Conservation (phyloP, 2,797 vertebrate species). For the Orientallactaga sibirica region DNA sequence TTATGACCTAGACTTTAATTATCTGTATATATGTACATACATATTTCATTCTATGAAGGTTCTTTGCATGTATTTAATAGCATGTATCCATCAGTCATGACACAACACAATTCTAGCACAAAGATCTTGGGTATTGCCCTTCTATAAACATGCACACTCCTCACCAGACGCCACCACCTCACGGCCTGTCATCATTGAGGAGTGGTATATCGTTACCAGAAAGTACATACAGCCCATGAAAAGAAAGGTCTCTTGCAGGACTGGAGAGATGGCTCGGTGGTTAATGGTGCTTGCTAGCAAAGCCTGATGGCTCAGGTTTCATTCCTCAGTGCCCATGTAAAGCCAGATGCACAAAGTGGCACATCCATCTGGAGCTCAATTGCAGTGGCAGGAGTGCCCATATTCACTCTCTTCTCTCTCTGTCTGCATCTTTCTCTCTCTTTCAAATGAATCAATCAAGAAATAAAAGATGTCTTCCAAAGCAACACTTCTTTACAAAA, state of each 20-base stretch:
- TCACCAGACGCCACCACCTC: not conserved
- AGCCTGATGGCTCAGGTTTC: no score
- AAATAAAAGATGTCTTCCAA: constrained; percentile 40
- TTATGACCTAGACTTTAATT: constrained; percentile 40
- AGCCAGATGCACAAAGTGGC: no score
- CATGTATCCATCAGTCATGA: constrained; percentile 1
- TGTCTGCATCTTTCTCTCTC: no score
- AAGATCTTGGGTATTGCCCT: not conserved
- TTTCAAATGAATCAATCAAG: not conserved
- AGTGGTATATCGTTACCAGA: constrained; percentile 12
- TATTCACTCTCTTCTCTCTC: no score
- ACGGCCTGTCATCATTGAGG: not conserved
- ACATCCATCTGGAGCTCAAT: no score
- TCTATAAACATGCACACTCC: not conserved
- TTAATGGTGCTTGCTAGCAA: no score
- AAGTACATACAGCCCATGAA: constrained; percentile 24
- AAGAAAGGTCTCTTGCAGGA: constrained; percentile 48
- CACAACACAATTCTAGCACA: not conserved
- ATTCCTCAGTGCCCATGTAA: no score
- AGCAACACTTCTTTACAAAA: constrained; percentile 46
- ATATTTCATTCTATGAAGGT: constrained; percentile 14
- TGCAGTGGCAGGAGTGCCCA: no score
- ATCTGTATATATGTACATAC: not conserved
- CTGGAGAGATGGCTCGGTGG: no score
- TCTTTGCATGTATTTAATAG: not conserved